Base-by-base conservation (phyloP, 1,140 invertebrate genomes). In the Agrypnia vestita region DNA sequence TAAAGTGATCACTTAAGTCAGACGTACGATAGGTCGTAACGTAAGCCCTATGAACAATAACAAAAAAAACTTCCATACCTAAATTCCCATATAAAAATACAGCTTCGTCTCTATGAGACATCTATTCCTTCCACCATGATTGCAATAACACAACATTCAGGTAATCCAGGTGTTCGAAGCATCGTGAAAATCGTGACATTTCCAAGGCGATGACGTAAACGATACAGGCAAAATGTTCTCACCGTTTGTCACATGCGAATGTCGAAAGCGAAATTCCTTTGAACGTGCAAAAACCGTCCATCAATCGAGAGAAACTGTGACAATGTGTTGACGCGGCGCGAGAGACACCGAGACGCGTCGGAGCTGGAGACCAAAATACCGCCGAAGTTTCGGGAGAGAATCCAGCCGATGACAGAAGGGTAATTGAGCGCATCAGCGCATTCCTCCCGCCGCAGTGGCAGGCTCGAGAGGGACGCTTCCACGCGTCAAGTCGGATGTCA, bases 241-340 rank as follows among this genome's bases (percentile, higher is more conserved):
- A 43, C 35, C 35, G 19, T 43, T 19, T 43, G 19, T 43, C n/a
- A 25, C 25, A 62, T 11, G 59, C 15, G 21, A 62, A 21, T 35
- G 59, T 35, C 25, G 59, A 62, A 62, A 62, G 59, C 59, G 25
- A 62, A 62, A 62, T 21, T 62, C 4, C 12, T 35, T 10, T 25
- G 0, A 6, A 62, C 25, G 21, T 3, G 25, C 1, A 64, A 64
- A 62, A 64, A 64, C 25, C 12, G 35, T 25, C 19, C 61, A 64
- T 64, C 13, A 25, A 64, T 64, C 35, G 35, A 64, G 25, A 64
- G 61, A 64, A 64, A 43, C 61, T 64, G 61, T 64, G 61, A 64
- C 61, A 64, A 64, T 10, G 35, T 64, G 61, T n/a, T 64, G 61
- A 64, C 9, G n/a, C 25, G 61, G 61, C 61, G 8, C 59, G 35